phyloP scores from a whole-genome alignment of 2,797 vertebrate species.

The Limnodromus scolopaceus region DNA sequence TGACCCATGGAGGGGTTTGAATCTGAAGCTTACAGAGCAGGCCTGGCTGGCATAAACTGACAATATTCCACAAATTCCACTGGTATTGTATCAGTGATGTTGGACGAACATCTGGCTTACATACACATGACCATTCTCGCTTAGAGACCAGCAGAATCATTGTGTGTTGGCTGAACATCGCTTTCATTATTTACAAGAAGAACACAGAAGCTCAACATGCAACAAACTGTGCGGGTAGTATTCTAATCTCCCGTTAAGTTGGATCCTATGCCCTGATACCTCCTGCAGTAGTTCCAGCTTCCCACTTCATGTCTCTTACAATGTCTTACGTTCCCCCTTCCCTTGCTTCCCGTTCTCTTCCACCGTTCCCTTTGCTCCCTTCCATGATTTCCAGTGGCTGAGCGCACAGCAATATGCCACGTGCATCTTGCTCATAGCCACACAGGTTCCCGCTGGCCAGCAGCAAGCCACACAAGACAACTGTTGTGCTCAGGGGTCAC shows the following conservation, averaged over 20 bases:
- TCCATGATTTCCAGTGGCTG: neutral
- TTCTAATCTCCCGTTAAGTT: neutral
- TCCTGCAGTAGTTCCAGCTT: neutral
- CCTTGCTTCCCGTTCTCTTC: neutral
- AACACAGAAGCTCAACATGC: neutral
- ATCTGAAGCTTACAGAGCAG: neutral
- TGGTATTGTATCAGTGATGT: neutral
- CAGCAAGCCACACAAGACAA: neutral
- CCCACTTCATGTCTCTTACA: neutral
- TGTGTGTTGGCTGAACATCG: neutral
- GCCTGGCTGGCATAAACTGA: neutral
- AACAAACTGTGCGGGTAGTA: neutral
- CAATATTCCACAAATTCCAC: neutral
- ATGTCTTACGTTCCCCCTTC: neutral
- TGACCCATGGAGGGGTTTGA: neutral
- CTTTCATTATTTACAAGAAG: neutral
- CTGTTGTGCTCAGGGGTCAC: neutral
- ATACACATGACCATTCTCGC: neutral
- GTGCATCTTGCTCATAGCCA: neutral
- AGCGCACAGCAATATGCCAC: accelerated
- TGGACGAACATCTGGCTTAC: neutral
- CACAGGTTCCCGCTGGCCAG: neutral
- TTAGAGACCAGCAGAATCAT: neutral
- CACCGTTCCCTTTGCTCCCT: neutral
- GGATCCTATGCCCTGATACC: neutral